phyloP scores from a whole-genome alignment of 2,113 vertebrate species.

The Thinocorus orbignyianus region DNA sequence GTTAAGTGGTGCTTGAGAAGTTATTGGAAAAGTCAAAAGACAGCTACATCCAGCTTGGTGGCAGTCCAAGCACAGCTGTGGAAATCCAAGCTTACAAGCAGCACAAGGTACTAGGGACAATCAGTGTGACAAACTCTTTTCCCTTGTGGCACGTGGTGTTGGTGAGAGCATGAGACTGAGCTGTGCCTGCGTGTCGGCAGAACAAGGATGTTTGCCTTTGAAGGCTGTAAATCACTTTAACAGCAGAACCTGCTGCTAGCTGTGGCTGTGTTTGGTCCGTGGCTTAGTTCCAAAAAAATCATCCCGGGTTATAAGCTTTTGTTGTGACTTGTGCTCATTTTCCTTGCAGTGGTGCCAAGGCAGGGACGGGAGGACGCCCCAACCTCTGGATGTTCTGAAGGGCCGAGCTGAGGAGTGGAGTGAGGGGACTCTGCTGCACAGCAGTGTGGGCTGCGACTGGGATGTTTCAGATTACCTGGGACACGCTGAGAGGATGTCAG shows the following conservation, averaged over 20 bases:
- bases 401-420: not conserved
- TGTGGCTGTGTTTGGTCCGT: rapidly evolving
- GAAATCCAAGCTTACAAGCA: not conserved
- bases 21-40: not conserved
- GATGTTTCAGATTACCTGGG: not conserved
- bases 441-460: rapidly evolving
- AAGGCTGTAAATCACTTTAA: not conserved
- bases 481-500: not conserved
- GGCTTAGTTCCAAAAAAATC: not conserved
- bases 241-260: not conserved
- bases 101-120: not conserved
- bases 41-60: rapidly evolving
- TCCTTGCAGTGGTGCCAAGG: not conserved
- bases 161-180: not conserved
- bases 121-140: rapidly evolving
- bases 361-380: not conserved
- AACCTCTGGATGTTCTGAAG: too few relatives aligned
- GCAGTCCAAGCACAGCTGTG: not conserved
- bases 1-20: not conserved
- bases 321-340: rapidly evolving
- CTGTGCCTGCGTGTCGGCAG: rapidly evolving
- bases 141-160: not conserved
- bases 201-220: not conserved
- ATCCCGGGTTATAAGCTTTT: rapidly evolving
- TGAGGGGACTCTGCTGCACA: not conserved